Evolutionary conservation across 2,113 vertebrate species (phyloP).

Genomic region (Pseudonaja textilis): DNA sequence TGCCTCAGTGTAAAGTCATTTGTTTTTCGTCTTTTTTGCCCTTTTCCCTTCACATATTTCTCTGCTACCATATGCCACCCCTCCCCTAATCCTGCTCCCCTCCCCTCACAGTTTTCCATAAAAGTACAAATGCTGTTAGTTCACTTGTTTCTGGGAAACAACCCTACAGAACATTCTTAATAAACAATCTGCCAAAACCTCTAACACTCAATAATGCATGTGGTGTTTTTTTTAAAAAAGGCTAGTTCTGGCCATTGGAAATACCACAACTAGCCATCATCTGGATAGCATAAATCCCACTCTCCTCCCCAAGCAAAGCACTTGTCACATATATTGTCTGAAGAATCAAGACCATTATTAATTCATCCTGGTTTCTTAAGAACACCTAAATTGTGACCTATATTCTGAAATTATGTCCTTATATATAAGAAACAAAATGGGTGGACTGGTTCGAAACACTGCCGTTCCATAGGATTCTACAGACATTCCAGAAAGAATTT

Average conservation of each 20-base stretch:
- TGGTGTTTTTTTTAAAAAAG: neutral
- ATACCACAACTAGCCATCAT: too few relatives aligned
- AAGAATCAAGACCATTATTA: neutral
- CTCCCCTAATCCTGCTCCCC: neutral
- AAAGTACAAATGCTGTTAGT: neutral
- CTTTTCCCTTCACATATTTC: neutral
- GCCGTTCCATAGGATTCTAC: too few relatives aligned
- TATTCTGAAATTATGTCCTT: neutral
- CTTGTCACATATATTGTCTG: neutral
- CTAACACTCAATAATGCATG: neutral
- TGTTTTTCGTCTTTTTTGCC: neutral
- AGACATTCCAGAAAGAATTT: neutral
- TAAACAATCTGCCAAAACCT: neutral
- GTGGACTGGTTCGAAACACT: neutral
- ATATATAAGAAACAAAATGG: neutral
- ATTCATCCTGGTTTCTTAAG: neutral
- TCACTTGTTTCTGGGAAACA: neutral
- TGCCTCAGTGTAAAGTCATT: neutral
- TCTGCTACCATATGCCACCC: neutral
- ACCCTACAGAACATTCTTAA: neutral
- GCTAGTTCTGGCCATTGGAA: neutral
- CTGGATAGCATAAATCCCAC: neutral
- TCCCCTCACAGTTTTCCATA: neutral
- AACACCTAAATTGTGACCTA: neutral
- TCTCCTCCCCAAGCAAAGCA: neutral